Conservation (phyloP, 2,888 invertebrate genomes). For the Synergus laeviventris region DNA sequence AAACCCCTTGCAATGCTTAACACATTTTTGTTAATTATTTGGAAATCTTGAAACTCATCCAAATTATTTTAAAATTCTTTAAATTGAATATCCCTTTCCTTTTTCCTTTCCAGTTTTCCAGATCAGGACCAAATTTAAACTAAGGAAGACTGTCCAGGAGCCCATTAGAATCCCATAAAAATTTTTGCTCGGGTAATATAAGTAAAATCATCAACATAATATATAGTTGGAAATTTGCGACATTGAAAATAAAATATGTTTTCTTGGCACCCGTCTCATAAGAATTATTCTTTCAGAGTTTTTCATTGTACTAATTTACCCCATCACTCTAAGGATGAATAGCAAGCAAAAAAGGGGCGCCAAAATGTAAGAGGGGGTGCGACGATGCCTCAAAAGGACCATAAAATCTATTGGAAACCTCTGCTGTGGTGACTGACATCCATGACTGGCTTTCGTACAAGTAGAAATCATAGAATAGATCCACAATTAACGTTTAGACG, state of each 20-base stretch:
- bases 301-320: not conserved
- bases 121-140: no score
- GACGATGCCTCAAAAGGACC: slow-evolving; percentile 51
- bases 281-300: not conserved
- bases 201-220: not conserved
- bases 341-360: slow-evolving; percentile 50
- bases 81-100: no score
- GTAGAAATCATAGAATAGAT: slow-evolving; percentile 58
- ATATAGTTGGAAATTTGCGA: not conserved
- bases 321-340: not conserved
- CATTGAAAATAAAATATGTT: not conserved
- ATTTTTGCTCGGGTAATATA: no score
- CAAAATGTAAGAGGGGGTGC: slow-evolving; percentile 37
- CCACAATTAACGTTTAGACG: slow-evolving; percentile 64
- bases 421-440: slow-evolving; percentile 57
- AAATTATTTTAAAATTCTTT: no score
- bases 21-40: no score
- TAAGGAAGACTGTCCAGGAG: no score
- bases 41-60: no score
- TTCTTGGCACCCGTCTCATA: not conserved
- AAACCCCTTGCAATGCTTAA: no score
- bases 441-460: slow-evolving; percentile 49
- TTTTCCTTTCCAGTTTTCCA: no score
- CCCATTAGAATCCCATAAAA: no score
- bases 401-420: slow-evolving; percentile 52